phyloP scores from a whole-genome alignment of 2,797 vertebrate genomes.

The Eutrigla gurnardus region DNA sequence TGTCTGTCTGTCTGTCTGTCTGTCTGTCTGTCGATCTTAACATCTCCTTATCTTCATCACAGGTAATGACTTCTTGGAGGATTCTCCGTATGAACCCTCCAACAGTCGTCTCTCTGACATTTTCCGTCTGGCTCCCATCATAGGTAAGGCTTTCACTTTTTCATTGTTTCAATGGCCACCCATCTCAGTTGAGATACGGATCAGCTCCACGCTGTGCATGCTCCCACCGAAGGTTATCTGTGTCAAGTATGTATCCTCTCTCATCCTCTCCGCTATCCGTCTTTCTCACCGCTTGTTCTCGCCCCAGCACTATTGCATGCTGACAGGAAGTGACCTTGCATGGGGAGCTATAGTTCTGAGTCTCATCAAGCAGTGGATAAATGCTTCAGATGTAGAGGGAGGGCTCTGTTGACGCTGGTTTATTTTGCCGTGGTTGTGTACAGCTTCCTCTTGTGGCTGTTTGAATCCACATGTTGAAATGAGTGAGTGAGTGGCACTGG shows the following conservation, averaged over 20 bases:
- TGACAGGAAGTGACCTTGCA: conserved; percentile 69
- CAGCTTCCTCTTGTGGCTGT: conserved; percentile 27
- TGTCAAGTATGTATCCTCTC: conserved; percentile 53
- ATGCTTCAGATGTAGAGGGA: conserved; percentile 20
- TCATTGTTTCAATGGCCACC: conserved; percentile 12
- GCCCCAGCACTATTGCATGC: conserved; percentile 68
- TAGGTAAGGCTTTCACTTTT: conserved; percentile 85
- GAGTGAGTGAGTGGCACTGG: conserved; percentile 22
- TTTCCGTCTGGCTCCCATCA: conserved; percentile 95
- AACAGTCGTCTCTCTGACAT: conserved; percentile 97
- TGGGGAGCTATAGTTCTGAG: conserved; percentile 79
- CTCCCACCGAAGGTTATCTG: conserved; percentile 53
- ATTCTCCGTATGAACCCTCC: conserved; percentile 95
- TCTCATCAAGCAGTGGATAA: conserved; percentile 46
- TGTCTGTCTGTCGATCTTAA: conserved; percentile 1
- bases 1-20: neutral
- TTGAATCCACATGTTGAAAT: conserved; percentile 59
- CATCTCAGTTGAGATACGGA: conserved; percentile 21
- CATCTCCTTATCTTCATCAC: conserved; percentile 22
- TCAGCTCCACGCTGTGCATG: conserved; percentile 56
- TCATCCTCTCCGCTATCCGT: conserved; percentile 50
- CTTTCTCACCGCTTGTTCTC: conserved; percentile 47
- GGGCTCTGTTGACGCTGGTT: conserved; percentile 3
- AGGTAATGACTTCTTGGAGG: conserved; percentile 97
- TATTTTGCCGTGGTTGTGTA: neutral